A percentile compares a stretch with the other conserved stretches of the same genome.
Evolutionary conservation across 2,113 vertebrate species (phyloP).

Genomic region (Quiscalus mexicanus): DNA sequence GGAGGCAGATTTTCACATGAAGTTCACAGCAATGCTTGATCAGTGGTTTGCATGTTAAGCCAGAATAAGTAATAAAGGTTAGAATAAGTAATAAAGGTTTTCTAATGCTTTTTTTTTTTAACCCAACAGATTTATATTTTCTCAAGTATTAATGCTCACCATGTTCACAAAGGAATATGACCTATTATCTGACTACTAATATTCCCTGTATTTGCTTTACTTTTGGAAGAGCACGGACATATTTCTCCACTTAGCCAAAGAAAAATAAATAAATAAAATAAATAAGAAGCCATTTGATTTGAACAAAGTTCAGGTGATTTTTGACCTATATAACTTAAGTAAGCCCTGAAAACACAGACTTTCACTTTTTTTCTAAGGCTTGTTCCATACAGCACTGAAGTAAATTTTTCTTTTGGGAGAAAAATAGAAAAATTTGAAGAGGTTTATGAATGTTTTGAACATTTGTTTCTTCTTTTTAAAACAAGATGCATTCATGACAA

Average conservation of each 20-base stretch:
- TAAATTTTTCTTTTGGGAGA: background rate
- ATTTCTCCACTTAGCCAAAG: slow-evolving; percentile 8
- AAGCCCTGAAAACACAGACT: background rate
- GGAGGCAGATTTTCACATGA: background rate
- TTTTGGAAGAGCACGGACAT: background rate
- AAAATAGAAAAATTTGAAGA: background rate
- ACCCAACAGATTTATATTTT: background rate
- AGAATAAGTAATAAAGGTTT: background rate
- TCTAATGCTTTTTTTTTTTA: background rate
- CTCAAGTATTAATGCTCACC: background rate
- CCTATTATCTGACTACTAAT: background rate
- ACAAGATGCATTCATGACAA: background rate
- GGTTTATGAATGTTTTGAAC: background rate
- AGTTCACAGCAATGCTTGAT: background rate
- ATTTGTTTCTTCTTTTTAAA: background rate
- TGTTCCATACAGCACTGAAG: background rate
- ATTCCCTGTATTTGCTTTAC: slow-evolving; percentile 10
- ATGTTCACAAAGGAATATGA: background rate
- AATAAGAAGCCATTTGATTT: background rate
- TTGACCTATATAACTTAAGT: background rate
- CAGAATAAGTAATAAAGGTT: background rate
- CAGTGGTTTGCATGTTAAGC: too few relatives aligned
- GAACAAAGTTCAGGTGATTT: slow-evolving; percentile 1
- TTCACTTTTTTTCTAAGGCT: background rate
- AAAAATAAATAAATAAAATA: background rate